Percentiles rank a stretch among this genome's conserved stretches.
phyloP scores from a whole-genome alignment of 1,140 invertebrate species.

The Hermatobates lingyangjiaoensis region DNA sequence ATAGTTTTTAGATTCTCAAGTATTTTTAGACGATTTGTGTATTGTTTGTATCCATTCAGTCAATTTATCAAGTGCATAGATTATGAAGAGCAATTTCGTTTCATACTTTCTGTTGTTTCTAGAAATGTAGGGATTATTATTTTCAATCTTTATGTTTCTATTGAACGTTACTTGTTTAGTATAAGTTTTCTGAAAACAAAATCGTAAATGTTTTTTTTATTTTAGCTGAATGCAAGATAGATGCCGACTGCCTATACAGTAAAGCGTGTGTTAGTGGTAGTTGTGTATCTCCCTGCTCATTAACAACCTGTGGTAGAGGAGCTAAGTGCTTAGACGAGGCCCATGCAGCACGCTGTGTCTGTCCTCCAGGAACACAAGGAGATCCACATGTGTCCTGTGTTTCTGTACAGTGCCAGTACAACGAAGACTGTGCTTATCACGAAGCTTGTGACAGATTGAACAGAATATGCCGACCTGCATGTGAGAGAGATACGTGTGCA shows the following conservation, averaged over 20 bases:
- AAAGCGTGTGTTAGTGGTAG: constrained; percentile 58
- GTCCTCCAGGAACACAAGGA: constrained; percentile 66
- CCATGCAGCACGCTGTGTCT: constrained; percentile 60
- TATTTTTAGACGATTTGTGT: no score
- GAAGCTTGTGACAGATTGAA: constrained; percentile 72
- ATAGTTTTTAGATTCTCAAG: no score
- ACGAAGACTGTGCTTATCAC: constrained; percentile 71
- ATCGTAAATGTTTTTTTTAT: constrained; percentile 15
- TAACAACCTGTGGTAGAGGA: constrained; percentile 50
- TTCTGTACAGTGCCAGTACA: constrained; percentile 63
- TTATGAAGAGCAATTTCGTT: no score
- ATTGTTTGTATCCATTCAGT: no score
- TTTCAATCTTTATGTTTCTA: not conserved
- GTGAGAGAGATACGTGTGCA: constrained; percentile 50
- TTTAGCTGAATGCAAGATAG: constrained; percentile 60
- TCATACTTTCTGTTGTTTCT: no score
- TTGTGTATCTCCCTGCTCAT: constrained; percentile 56
- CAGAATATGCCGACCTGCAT: constrained; percentile 62
- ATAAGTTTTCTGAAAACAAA: not conserved
- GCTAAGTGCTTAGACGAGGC: constrained; percentile 44
- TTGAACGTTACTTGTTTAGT: not conserved
- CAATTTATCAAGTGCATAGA: no score
- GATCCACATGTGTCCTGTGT: constrained; percentile 61
- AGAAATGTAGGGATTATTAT: no score
- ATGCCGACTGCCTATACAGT: constrained; percentile 70